These are phyloP conservation scores for Pocillopora meandrina DNA, from an alignment of 92 coral and sea anemone genomes.

Conservation along the genomic window DNA sequence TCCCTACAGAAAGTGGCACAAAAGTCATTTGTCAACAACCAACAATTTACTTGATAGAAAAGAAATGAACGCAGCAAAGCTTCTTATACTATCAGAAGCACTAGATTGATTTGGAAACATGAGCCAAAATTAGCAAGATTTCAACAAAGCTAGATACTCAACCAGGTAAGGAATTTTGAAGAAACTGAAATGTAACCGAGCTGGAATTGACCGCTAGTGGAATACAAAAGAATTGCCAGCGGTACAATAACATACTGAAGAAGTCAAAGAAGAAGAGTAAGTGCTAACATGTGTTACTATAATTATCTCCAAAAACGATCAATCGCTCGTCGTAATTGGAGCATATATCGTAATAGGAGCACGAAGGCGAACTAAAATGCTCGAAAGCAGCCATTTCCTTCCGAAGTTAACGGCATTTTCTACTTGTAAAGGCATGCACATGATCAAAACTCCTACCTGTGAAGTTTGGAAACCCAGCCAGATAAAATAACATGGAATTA, in stretches of 20 bases:
- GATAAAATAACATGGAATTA: not conserved
- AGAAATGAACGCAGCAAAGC: not conserved
- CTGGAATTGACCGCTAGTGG: not conserved
- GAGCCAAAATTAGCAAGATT: not conserved
- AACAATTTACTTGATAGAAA: not conserved
- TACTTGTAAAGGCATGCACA: not conserved
- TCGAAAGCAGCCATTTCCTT: slow-evolving; percentile 31
- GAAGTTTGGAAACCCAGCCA: not conserved
- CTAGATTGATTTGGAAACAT: not conserved
- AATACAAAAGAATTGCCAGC: not conserved
- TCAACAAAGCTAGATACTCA: not conserved
- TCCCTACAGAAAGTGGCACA: not conserved
- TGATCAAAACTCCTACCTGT: slow-evolving; percentile 16
- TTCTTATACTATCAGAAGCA: not conserved
- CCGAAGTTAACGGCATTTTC: not conserved
- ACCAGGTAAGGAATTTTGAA: not conserved
- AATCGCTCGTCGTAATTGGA: not conserved
- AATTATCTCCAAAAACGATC: not conserved
- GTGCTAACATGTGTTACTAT: not conserved
- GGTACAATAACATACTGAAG: not conserved
- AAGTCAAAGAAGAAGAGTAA: not conserved
- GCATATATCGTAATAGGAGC: not conserved
- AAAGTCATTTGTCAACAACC: slow-evolving; percentile 16
- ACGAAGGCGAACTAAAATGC: not conserved
- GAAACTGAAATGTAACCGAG: not conserved